These are phyloP conservation scores for Aphaenogaster ashmeadi DNA, from an alignment of 1,140 invertebrate genomes.

Conservation along the genomic window DNA sequence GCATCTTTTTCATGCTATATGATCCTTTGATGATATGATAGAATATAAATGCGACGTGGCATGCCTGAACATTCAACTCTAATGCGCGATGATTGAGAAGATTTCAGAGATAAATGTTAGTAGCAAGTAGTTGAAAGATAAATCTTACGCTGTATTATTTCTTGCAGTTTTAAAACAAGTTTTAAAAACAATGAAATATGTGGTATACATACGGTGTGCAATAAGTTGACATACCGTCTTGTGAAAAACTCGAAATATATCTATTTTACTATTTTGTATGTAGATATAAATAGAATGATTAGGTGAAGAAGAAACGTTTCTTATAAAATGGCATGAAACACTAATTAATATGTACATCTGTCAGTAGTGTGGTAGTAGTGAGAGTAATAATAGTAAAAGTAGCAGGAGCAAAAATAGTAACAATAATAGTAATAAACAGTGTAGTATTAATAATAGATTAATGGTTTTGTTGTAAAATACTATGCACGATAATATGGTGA, in stretches of 20 bases:
- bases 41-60: slow-evolving; percentile 68
- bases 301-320: neutral
- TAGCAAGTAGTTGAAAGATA: slow-evolving; percentile 23
- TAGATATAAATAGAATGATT: neutral
- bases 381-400: slow-evolving; percentile 31
- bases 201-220: slow-evolving; percentile 37
- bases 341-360: slow-evolving; percentile 46
- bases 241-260: slow-evolving; percentile 26
- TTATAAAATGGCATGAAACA: slow-evolving; percentile 32
- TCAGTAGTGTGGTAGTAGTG: neutral
- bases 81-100: slow-evolving; percentile 55
- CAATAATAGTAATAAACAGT: slow-evolving; percentile 29
- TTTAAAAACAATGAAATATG: slow-evolving; percentile 20
- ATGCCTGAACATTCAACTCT: slow-evolving; percentile 73
- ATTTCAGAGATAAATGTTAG: slow-evolving; percentile 52
- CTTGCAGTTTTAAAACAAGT: slow-evolving; percentile 13
- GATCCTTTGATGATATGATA: slow-evolving; percentile 63
- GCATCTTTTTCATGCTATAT: slow-evolving; percentile 73
- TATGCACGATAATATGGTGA: slow-evolving; percentile 35
- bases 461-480: slow-evolving; percentile 47
- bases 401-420: slow-evolving; percentile 33
- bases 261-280: neutral
- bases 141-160: neutral
- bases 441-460: neutral
- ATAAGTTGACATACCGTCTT: slow-evolving; percentile 1